A percentile compares a stretch with the other conserved stretches of the same genome.
Conservation (phyloP, 2,113 vertebrate species). For the Opisthocomus hoazin region DNA sequence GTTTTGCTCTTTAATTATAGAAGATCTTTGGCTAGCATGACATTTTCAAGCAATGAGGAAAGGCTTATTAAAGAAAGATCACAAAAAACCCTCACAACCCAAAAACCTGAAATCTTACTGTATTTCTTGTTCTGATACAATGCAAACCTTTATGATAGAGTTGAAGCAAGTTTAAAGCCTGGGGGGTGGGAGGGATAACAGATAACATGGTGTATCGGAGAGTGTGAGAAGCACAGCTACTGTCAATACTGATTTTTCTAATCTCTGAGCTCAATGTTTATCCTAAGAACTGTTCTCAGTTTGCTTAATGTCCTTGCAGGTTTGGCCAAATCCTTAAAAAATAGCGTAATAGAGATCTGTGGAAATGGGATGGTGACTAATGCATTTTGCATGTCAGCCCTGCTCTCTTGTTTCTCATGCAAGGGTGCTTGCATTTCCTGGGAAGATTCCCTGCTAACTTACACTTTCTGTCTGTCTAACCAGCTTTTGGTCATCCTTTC, state of each 20-base stretch:
- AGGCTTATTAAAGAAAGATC: slow-evolving; percentile 5
- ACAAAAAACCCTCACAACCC: neutral
- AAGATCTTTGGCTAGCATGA: slow-evolving; percentile 27
- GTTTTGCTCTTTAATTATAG: slow-evolving; percentile 63
- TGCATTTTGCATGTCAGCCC: neutral
- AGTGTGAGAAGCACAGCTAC: neutral
- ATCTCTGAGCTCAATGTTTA: neutral
- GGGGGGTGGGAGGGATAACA: neutral
- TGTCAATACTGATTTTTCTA: neutral
- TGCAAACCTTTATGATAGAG: neutral
- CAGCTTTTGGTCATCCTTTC: neutral
- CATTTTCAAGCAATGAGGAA: neutral
- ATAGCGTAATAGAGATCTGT: neutral
- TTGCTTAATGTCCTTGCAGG: neutral
- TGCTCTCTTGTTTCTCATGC: neutral
- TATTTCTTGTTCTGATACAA: neutral
- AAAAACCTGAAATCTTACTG: neutral
- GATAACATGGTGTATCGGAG: neutral
- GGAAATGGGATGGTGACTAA: neutral
- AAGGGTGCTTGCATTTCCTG: neutral
- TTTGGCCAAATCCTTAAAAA: neutral
- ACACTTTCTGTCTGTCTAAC: neutral
- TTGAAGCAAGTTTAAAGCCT: slow-evolving; percentile 4
- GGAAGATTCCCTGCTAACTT: neutral
- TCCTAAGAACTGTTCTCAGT: neutral